Evolutionary conservation across 2,797 vertebrate genomes (phyloP).

Genomic region (Tamandua tetradactyla): DNA sequence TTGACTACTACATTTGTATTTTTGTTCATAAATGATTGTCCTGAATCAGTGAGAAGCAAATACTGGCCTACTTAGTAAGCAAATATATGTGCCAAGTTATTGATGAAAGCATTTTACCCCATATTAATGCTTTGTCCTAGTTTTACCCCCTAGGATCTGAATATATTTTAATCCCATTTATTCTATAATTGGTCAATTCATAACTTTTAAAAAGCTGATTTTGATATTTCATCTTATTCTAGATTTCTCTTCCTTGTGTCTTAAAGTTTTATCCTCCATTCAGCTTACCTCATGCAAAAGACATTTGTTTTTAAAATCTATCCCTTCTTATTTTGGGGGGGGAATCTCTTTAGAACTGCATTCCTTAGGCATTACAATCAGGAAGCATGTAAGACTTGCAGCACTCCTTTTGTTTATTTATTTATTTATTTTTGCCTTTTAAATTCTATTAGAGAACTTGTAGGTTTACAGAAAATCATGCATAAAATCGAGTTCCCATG

Average conservation of each 20-base stretch:
- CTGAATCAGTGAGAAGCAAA: background rate
- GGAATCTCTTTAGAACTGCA: rapidly evolving
- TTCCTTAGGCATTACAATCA: background rate
- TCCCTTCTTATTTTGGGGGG: background rate
- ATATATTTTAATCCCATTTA: background rate
- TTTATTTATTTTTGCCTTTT: background rate
- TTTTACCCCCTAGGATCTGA: background rate
- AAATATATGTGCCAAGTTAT: background rate
- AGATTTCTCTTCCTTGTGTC: background rate
- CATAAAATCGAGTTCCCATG: too few species aligned
- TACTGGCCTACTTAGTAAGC: background rate
- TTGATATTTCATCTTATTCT: background rate
- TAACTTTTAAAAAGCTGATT: background rate
- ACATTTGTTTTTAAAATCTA: background rate
- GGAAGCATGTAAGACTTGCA: background rate
- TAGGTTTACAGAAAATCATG: too few species aligned
- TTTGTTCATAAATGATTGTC: background rate
- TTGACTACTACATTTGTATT: background rate
- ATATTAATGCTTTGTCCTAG: background rate
- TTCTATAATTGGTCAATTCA: background rate
- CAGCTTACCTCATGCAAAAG: background rate
- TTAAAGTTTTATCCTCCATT: background rate
- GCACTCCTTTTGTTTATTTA: background rate
- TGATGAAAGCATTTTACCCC: background rate
- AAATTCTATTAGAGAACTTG: too few species aligned